These are phyloP conservation scores for Nymphalis urticae DNA, from an alignment of 2,888 invertebrate genomes.

Conservation along the genomic window DNA sequence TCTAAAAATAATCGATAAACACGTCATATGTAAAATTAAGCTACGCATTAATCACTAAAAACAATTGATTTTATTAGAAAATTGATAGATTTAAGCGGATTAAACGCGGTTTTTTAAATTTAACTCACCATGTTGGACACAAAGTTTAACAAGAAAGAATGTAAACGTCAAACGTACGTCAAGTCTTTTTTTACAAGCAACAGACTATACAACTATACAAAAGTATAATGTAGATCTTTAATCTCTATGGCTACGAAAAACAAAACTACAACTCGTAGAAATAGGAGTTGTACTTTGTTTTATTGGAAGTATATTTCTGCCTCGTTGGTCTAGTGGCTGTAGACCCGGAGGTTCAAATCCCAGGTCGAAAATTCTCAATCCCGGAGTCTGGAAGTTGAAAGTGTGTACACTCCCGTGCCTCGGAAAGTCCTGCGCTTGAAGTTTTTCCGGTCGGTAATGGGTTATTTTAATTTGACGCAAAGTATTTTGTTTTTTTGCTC, in stretches of 20 bases:
- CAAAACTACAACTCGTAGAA: too few relatives aligned
- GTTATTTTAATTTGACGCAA: too few relatives aligned
- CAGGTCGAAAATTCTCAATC: too few relatives aligned
- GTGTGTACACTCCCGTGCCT: too few relatives aligned
- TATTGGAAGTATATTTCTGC: too few relatives aligned
- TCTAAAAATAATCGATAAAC: background rate
- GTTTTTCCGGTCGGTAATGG: too few relatives aligned
- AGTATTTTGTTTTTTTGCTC: too few relatives aligned
- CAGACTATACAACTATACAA: background rate
- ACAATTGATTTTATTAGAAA: background rate
- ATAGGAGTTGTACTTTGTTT: too few relatives aligned
- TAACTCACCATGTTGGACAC: slow-evolving; percentile 77
- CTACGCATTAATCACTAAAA: background rate
- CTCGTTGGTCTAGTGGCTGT: too few relatives aligned
- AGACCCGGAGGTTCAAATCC: too few relatives aligned
- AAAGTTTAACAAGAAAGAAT: slow-evolving; percentile 65
- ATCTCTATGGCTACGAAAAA: background rate
- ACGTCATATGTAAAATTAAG: background rate
- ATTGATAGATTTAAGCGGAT: slow-evolving; percentile 59
- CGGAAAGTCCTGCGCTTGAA: too few relatives aligned
- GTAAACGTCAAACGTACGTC: slow-evolving; percentile 34
- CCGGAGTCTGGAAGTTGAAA: too few relatives aligned
- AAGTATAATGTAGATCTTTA: background rate
- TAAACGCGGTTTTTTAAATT: slow-evolving; percentile 42
- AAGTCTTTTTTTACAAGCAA: background rate